phyloP scores from a whole-genome alignment of 2,797 vertebrate species.

The Spheniscus humboldti region DNA sequence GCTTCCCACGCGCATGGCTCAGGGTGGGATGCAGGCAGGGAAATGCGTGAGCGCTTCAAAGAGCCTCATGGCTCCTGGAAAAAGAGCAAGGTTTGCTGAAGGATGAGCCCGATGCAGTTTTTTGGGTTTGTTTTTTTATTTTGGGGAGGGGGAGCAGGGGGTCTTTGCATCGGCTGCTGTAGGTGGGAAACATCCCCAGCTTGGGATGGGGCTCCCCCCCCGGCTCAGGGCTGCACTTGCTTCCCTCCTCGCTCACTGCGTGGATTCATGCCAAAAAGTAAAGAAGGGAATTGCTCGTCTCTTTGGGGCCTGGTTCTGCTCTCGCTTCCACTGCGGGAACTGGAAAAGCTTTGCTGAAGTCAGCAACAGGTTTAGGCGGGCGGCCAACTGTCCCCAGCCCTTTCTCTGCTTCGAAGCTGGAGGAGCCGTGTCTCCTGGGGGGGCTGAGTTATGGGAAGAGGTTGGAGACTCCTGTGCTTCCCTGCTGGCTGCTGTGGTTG shows the following conservation, averaged over 20 bases:
- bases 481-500: background rate
- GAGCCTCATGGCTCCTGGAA: background rate
- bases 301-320: background rate
- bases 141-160: background rate
- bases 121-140: background rate
- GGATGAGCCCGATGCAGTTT: accelerated
- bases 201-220: background rate
- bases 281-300: conserved; percentile 20
- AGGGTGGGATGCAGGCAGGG: background rate
- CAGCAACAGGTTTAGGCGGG: background rate
- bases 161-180: background rate
- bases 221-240: background rate
- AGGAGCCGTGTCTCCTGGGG: accelerated
- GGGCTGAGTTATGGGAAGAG: background rate
- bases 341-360: background rate
- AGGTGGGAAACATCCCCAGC: background rate
- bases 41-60: accelerated
- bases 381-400: background rate
- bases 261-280: background rate
- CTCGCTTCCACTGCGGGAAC: accelerated
- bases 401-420: accelerated
- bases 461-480: accelerated
- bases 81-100: background rate
- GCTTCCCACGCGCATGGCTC: accelerated
- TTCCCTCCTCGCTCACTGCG: accelerated